Percentiles rank a stretch among this genome's conserved stretches.
phyloP scores from a whole-genome alignment of 2,888 invertebrate species.

The Drosophila setosimentum region DNA sequence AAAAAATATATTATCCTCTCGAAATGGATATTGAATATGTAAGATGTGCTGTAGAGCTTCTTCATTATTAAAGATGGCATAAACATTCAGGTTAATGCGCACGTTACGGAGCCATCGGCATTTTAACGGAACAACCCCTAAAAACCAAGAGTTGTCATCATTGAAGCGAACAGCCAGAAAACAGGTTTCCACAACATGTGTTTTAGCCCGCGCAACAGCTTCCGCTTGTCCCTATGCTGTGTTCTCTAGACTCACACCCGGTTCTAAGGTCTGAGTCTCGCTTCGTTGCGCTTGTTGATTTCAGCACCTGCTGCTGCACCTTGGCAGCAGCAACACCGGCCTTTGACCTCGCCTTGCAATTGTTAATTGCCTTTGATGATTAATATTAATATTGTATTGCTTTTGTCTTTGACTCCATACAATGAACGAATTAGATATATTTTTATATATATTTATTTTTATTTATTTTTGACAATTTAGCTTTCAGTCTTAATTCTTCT shows the following conservation, averaged over 20 bases:
- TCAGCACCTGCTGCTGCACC: slow-evolving; percentile 66
- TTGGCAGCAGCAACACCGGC: slow-evolving; percentile 26
- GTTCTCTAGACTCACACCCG: slow-evolving; percentile 10
- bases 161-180: slow-evolving; percentile 50
- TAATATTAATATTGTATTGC: slow-evolving; percentile 4
- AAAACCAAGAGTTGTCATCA: slow-evolving; percentile 25
- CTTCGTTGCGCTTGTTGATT: slow-evolving; percentile 59
- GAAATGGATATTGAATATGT: background rate
- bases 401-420: background rate
- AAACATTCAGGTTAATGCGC: slow-evolving; percentile 73
- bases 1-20: background rate
- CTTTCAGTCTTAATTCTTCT: background rate
- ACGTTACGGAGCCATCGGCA: slow-evolving; percentile 38
- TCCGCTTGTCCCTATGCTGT: slow-evolving; percentile 41
- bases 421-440: background rate
- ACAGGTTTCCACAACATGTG: slow-evolving; percentile 68
- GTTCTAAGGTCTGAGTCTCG: slow-evolving; percentile 24
- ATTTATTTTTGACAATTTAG: background rate
- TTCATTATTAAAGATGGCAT: slow-evolving; percentile 30
- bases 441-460: background rate
- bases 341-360: slow-evolving; percentile 31
- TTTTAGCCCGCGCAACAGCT: slow-evolving; percentile 68
- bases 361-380: slow-evolving; percentile 25
- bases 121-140: slow-evolving; percentile 60
- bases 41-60: slow-evolving; percentile 19